Conservation (phyloP, 2,113 vertebrate genomes). For the Peromyscus californicus region DNA sequence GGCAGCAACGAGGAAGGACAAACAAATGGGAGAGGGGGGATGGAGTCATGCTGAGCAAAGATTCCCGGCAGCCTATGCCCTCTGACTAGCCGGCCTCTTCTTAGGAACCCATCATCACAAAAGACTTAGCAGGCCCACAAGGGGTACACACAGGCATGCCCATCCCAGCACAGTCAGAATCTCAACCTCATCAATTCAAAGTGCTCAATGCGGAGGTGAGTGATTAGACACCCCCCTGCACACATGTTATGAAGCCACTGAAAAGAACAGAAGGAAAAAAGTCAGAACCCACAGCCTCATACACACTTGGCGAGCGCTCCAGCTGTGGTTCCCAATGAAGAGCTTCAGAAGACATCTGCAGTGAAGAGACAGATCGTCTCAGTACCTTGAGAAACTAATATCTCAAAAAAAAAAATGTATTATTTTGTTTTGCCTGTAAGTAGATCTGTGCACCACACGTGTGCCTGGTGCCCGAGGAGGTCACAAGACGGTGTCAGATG, state of each 20-base stretch:
- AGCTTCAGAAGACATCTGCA: background rate
- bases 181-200: background rate
- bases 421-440: background rate
- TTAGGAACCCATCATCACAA: background rate
- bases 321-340: background rate
- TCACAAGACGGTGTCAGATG: background rate
- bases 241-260: accelerated
- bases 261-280: too few species aligned
- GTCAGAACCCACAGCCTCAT: too few species aligned
- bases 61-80: background rate
- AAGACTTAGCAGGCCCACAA: background rate
- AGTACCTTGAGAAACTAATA: background rate
- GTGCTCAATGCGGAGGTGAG: accelerated
- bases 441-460: background rate
- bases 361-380: accelerated
- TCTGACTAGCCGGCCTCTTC: background rate
- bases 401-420: accelerated
- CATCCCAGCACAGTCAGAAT: accelerated
- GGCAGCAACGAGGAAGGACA: background rate
- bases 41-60: background rate
- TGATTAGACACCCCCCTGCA: accelerated
- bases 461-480: background rate
- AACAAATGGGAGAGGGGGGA: too few species aligned
- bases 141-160: accelerated
- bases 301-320: too few species aligned